Conservation (phyloP, 35 echinoderm and acorn worm genomes). For the Heliocidaris erythrogramma region DNA sequence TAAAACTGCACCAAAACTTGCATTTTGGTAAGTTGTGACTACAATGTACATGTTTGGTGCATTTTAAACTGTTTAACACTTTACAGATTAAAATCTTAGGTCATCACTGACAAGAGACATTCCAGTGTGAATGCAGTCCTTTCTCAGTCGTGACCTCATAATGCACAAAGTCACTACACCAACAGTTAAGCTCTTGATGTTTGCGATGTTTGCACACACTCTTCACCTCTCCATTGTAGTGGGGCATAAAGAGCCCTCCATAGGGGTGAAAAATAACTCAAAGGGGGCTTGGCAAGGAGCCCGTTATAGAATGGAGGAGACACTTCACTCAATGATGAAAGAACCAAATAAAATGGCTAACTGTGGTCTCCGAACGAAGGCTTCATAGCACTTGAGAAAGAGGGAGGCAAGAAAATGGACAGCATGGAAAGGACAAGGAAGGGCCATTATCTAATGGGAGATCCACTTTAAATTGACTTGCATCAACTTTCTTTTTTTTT, state of each 20-base stretch:
- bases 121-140: not conserved
- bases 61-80: not conserved
- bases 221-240: constrained; percentile 36
- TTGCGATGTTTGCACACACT: constrained; percentile 48
- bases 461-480: too few relatives aligned
- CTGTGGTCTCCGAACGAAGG: not conserved
- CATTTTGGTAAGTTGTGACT: not conserved
- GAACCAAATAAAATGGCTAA: not conserved
- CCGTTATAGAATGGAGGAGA: not conserved
- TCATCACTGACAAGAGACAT: not conserved
- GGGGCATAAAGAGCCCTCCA: not conserved
- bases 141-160: not conserved
- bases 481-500: too few relatives aligned
- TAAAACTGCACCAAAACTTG: not conserved
- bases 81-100: not conserved
- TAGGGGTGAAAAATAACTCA: not conserved
- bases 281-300: constrained; percentile 1
- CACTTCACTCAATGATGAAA: not conserved
- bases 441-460: too few relatives aligned
- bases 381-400: not conserved
- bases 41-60: not conserved
- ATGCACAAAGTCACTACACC: not conserved
- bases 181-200: not conserved
- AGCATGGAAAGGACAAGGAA: not conserved
- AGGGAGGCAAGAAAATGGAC: not conserved